Evolutionary conservation across 2,113 vertebrate species (phyloP).

Genomic region (Erythrocebus patas): DNA sequence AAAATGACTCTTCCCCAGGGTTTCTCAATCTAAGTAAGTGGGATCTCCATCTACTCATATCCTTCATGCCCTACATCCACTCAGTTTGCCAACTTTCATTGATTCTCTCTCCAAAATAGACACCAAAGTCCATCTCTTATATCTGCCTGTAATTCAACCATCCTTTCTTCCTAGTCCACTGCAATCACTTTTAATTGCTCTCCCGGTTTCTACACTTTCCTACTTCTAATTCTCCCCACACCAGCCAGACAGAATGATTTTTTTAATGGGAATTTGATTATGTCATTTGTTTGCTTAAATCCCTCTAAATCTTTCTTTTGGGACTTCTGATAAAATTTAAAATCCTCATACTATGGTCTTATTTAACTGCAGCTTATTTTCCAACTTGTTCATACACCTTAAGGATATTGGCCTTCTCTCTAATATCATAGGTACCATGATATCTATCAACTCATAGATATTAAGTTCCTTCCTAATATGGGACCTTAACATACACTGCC

Average conservation of each 20-base stretch:
- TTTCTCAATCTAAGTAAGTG: neutral
- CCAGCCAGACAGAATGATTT: neutral
- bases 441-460: no score
- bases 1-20: neutral
- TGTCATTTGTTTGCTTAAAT: neutral
- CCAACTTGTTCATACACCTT: neutral
- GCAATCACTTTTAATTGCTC: neutral
- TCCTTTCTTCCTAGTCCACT: neutral
- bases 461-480: neutral
- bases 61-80: neutral
- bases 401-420: neutral
- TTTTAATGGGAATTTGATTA: neutral
- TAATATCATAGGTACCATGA: no score
- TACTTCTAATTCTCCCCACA: neutral
- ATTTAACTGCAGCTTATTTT: neutral
- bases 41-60: neutral
- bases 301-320: neutral
- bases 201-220: neutral
- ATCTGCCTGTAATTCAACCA: neutral
- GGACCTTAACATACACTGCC: neutral
- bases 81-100: neutral
- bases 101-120: neutral
- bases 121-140: neutral
- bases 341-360: neutral
- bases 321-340: neutral